Conservation (phyloP, 2,797 vertebrate species). For the Lepus oiostolus region DNA sequence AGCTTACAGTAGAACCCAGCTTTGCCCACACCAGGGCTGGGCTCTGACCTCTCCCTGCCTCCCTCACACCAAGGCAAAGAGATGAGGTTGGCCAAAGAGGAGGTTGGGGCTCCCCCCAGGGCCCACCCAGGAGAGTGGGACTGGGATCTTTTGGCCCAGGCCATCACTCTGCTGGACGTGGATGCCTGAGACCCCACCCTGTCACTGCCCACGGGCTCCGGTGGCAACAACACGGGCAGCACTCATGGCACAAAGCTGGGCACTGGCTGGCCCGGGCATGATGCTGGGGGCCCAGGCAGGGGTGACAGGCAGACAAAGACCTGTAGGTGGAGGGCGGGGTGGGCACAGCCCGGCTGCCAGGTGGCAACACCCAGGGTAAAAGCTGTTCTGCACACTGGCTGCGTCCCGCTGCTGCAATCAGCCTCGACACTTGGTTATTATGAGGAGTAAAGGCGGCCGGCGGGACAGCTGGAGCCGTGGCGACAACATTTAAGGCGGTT, state of each 20-base stretch:
- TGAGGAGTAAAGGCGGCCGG: conserved; percentile 87
- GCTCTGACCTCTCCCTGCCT: neutral
- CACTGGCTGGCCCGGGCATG: neutral
- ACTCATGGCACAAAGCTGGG: conserved; percentile 17
- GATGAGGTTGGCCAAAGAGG: neutral
- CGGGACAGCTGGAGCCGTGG: conserved; percentile 89
- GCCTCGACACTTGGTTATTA: conserved; percentile 88
- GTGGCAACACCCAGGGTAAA: conserved; percentile 79
- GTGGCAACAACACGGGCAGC: neutral
- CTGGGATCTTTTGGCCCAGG: neutral
- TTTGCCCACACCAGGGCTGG: neutral
- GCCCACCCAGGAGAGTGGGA: neutral
- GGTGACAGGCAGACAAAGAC: conserved; percentile 79
- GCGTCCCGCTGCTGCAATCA: conserved; percentile 88
- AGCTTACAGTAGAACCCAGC: neutral
- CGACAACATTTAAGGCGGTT: conserved; percentile 87
- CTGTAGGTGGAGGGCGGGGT: conserved; percentile 54
- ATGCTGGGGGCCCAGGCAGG: conserved; percentile 59
- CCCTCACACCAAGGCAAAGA: neutral
- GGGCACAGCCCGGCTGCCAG: conserved; percentile 58
- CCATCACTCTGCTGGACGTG: neutral
- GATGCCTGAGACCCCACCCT: neutral
- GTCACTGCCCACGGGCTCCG: neutral
- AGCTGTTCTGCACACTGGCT: conserved; percentile 85
- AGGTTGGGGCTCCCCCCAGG: neutral